Base-by-base conservation (phyloP, 2,113 vertebrate species). In the Acrocephalus kingi region DNA sequence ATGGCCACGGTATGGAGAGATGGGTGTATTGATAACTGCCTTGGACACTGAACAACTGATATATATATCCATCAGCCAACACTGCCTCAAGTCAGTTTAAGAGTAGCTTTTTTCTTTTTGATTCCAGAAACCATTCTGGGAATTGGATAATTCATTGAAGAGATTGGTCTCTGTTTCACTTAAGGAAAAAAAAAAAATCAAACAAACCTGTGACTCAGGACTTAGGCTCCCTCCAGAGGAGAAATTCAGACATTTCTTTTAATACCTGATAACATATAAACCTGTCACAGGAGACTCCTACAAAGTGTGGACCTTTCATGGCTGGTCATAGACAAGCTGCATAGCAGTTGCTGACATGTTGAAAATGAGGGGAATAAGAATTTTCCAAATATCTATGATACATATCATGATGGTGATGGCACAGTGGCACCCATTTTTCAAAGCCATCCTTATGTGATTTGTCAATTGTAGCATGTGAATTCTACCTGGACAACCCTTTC, bases 221-320 rank as follows among this genome's bases (percentile, higher is more conserved):
- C 4, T 71, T 87, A 84, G 89, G 89, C 95, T 97, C 94, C 93
- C 96, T 93, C 96, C 94, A 94, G 94, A 94, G 95, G 94, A 95
- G 76, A 89, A 92, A 86, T 78, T 78, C 64, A 87, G 76, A 66
- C 48, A 94, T 74, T 81, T 92, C 51, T 84, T 93, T 90, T 63
- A 88, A 78, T 59, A 22, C 27, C 10, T 25, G 23, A 18, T 56
- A 77, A 58, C 39, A 18, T 16, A 56, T 19, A 62, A 86, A 46
- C 6, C 24, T 86, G 33, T 51, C 75, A 39, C 5, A 77, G 6
- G 31, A 6, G 11, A 84, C 80, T 90, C 43, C 59, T 62, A 7
- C 11, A 24, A 77, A 81, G 9, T 19, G n/a, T 14, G 21, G 28
- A 18, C 8, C 3, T 14, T 56, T 69, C 59, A 22, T 25, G 55